Evolutionary conservation across 2,797 vertebrate species (phyloP), one percentile per base, ranked within the genome.

Genomic region (Labeo calbasu): DNA sequence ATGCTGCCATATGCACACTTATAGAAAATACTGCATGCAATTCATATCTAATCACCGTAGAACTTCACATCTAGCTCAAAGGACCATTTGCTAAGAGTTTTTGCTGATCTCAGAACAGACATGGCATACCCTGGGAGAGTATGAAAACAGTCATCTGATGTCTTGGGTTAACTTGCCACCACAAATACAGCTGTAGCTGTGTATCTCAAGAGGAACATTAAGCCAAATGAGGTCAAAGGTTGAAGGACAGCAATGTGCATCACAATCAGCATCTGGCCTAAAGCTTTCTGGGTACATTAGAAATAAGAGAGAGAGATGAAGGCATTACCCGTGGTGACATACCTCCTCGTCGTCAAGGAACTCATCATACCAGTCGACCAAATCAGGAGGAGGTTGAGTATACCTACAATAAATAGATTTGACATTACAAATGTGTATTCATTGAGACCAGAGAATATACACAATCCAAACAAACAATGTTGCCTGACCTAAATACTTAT

Each of bases 261-360:
- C 95, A 95, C 94, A 94, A 91, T 68, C 36, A 82, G 19, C 78
- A 85, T 51, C 40, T 79, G 19, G 11, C 83, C 40, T 72, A n/a
- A 72, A 84, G 23, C 19, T 77, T n/a, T 50, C 65, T 15, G 2
- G 3, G 21, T 15, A 59, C 73, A 59, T 78, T 63, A 25, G 57
- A 63, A 79, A 70, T 59, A 70, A 17, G 32, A 96, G 96, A 94
- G 87, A 91, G 96, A 95, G 93, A 95, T 96, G 90, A 91, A 92
- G 96, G 95, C 95, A 99, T 99, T 99, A 98, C 97, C 98, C 97
- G 97, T 89, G 93, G 75, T 86, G 97, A 99, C 98, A 99, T 99
- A 99, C 98, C 98, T 99, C 98, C 95, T 99, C 98, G 94, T 99
- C 98, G 96, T 99, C 98, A 95, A 99, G 96, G 93, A 99, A 99